These are phyloP conservation scores for Dufourea novaeangliae DNA, from an alignment of 1,140 invertebrate genomes.

Conservation along the genomic window DNA sequence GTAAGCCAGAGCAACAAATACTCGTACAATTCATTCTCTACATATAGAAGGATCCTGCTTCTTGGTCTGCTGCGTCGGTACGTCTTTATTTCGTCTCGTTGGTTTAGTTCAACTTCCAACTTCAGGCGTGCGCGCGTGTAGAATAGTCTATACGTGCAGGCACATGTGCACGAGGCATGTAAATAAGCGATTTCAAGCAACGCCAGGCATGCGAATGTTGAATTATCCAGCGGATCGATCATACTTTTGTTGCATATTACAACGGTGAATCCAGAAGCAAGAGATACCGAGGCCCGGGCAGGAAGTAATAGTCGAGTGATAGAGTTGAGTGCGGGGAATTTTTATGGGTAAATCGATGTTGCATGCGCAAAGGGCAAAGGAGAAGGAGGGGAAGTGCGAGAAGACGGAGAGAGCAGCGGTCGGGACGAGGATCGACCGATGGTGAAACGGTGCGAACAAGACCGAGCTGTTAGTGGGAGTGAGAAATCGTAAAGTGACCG, in stretches of 20 bases:
- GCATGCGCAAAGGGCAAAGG: slow-evolving; percentile 56
- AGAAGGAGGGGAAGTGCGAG: slow-evolving; percentile 16
- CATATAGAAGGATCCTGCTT: neutral
- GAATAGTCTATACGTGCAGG: neutral
- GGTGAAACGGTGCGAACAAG: neutral
- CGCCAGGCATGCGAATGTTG: neutral
- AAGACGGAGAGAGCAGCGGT: neutral
- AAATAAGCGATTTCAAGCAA: slow-evolving; percentile 30
- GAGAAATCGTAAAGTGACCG: slow-evolving; percentile 3
- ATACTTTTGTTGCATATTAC: slow-evolving; percentile 49
- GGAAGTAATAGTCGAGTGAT: slow-evolving; percentile 77
- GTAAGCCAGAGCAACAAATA: neutral
- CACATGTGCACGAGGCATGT: slow-evolving; percentile 14
- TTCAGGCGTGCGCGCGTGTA: neutral
- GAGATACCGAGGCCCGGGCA: slow-evolving; percentile 71
- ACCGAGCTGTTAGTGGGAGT: slow-evolving; percentile 11
- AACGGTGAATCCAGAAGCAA: slow-evolving; percentile 60
- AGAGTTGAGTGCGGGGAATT: slow-evolving; percentile 76
- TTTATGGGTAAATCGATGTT: slow-evolving; percentile 81
- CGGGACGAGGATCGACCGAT: neutral
- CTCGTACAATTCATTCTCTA: neutral
- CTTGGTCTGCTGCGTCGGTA: neutral
- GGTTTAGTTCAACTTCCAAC: neutral
- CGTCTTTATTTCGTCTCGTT: neutral
- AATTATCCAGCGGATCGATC: slow-evolving; percentile 33